Evolutionary conservation across 2,888 invertebrate species (phyloP), one percentile per base, ranked within the genome.

Genomic region (Drosophila barbarae): DNA sequence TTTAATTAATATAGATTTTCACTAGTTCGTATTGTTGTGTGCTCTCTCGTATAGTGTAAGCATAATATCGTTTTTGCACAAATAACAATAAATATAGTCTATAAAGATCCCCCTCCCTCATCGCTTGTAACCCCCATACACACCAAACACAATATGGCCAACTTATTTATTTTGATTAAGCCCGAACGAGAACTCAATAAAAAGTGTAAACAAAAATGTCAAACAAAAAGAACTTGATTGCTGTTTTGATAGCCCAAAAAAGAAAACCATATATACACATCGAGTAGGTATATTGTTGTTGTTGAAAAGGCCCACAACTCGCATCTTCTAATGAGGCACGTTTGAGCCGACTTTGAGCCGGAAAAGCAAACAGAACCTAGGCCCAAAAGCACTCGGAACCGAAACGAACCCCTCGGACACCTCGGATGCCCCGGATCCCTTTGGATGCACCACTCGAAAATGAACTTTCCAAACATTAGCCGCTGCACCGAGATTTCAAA

Each of bases 1-100:
- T 79, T 79, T 79, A 79, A 85, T 85, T 79, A 79, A 73, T 85
- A 82, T 84, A 73, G 80, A 78, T 84, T 78, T 84, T 78, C 78
- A 82, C 84, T 78, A 78, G 66, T 64, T 78, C 44, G 56, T 68
- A 69, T 70, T 69, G 57, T 64, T 53, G 64, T 52, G 55, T 52
- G 42, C 41, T 51, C 51, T 21, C 42, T 50, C 36, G 59, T 41
- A 36, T 39, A 68, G 35, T 65, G 52, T 70, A 66, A 66, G 66
- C 64, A 74, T 21, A 30, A 30, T 30, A 21, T 66, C 69, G 82
- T 84, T 82, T 82, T 72, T 82, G 82, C 82, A 82, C 82, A 82
- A 82, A 82, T 82, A 82, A 82, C 74, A 74, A 74, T 53, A 61
- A 50, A 50, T 54, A 68, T 47, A 56, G 44, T 55, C 41, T 44